A percentile compares a stretch with the other conserved stretches of the same genome.
Evolutionary conservation across 2,797 vertebrate genomes (phyloP).

Genomic region (Anas flavirostris): DNA sequence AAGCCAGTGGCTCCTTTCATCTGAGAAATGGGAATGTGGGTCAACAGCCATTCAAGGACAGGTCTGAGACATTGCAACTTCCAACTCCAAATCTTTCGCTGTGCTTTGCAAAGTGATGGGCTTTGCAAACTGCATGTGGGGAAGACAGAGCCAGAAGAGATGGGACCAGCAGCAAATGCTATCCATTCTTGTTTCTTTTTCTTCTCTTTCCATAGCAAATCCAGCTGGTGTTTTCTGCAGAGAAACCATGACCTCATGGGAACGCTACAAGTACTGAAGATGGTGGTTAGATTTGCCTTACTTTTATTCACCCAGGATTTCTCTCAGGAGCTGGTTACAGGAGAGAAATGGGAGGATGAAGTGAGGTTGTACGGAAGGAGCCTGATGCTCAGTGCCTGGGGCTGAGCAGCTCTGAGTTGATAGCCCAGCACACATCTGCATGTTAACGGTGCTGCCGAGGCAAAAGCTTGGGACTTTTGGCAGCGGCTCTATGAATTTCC

Average conservation of each 20-base stretch:
- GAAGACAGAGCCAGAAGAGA: background rate
- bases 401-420: background rate
- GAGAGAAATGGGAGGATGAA: background rate
- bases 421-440: background rate
- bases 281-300: background rate
- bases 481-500: constrained; percentile 28
- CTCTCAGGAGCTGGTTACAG: background rate
- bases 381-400: background rate
- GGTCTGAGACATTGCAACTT: background rate
- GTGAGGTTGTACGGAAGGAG: background rate
- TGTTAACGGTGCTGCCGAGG: background rate
- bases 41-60: constrained; percentile 25
- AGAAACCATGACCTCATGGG: background rate
- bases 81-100: background rate
- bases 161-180: background rate
- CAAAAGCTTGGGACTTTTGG: background rate
- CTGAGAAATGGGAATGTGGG: constrained; percentile 21
- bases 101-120: background rate
- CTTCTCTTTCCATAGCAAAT: background rate
- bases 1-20: constrained; percentile 32
- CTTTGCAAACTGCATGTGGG: background rate
- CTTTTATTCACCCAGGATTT: background rate
- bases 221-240: background rate
- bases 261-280: background rate
- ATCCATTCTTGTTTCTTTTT: background rate